These are phyloP conservation scores for Sericinus montela DNA, from an alignment of 2,888 invertebrate species.

Conservation along the genomic window DNA sequence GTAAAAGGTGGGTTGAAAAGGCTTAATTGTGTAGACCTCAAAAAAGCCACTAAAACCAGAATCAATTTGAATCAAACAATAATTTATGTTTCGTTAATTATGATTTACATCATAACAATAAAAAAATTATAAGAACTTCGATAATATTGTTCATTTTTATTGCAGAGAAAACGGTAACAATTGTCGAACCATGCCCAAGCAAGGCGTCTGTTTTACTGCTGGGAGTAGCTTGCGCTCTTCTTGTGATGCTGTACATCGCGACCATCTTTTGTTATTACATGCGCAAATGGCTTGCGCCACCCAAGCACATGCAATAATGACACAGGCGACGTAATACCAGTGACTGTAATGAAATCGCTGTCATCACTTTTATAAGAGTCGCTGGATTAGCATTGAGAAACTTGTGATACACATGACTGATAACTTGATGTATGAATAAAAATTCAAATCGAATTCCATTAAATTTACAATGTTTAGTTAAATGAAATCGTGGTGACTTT, in stretches of 20 bases:
- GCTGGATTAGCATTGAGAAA: conserved; percentile 35
- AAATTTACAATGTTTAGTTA: conserved; percentile 12
- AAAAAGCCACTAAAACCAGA: no score
- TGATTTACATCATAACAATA: no score
- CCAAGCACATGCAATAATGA: conserved; percentile 84
- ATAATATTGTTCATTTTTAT: conserved; percentile 25
- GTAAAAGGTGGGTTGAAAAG: no score
- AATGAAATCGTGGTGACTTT: neutral
- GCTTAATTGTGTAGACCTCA: no score
- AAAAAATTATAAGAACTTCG: no score
- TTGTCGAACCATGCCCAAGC: conserved; percentile 94
- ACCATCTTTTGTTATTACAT: conserved; percentile 96
- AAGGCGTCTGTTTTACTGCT: conserved; percentile 94
- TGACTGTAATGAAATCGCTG: conserved; percentile 27
- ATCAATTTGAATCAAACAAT: no score
- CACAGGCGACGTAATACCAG: conserved; percentile 22
- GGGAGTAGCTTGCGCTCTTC: conserved; percentile 93
- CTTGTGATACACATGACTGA: conserved; percentile 72
- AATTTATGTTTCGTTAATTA: no score
- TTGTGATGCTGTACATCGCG: conserved; percentile 93
- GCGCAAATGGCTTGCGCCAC: conserved; percentile 93
- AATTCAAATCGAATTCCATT: conserved; percentile 25
- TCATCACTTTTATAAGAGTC: conserved; percentile 21
- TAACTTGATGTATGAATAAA: conserved; percentile 41
- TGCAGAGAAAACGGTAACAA: conserved; percentile 93